Base-by-base conservation (phyloP, 92 coral and sea anemone species). In the Nematostella vectensis region DNA sequence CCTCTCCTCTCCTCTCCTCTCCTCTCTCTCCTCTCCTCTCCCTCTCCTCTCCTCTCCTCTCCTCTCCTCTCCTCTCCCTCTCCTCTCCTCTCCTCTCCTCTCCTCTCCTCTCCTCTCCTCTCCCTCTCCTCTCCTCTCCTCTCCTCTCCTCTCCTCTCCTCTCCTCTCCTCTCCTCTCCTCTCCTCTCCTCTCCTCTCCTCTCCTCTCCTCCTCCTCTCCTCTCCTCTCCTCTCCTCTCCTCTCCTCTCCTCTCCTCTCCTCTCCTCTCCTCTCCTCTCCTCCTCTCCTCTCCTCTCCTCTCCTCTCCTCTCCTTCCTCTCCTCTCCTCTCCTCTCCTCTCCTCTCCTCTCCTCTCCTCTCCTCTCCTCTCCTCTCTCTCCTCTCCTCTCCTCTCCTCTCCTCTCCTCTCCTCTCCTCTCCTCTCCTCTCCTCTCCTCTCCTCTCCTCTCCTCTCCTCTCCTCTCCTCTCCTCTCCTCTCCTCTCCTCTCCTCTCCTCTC, bases 31-130 rank as follows among this genome's bases (percentile, higher is more conserved):
- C 16, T 44, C 23, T 36, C 22, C 47, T 28, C 51, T 18, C 21
- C 22, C 20, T 49, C 23, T 11, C 36, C 12, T 33, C 1, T 58
- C 42, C 31, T 11, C 19, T 45, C 0, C 30, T 16, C 29, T 4
- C 21, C 12, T 0, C 2, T n/a, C 11, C 0, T 2, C 3, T 24
- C 27, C 15, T 6, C 3, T 53, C 16, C n/a, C 42, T 22, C 48
- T 37, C 36, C n/a, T n/a, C n/a, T n/a, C n/a, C n/a, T n/a, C n/a
- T n/a, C n/a, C n/a, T n/a, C n/a, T 49, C 10, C 55, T 49, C 55
- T 49, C 10, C 55, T 49, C 55, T 49, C 10, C 55, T 16, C 55
- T 49, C n/a, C n/a, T n/a, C n/a, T n/a, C n/a, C n/a, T n/a, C n/a
- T n/a, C n/a, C n/a, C 55, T 49, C 55, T 49, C 27, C 55, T 11